These are phyloP conservation scores for Bacillus rossius DNA, from an alignment of 1,140 invertebrate species.

Conservation along the genomic window DNA sequence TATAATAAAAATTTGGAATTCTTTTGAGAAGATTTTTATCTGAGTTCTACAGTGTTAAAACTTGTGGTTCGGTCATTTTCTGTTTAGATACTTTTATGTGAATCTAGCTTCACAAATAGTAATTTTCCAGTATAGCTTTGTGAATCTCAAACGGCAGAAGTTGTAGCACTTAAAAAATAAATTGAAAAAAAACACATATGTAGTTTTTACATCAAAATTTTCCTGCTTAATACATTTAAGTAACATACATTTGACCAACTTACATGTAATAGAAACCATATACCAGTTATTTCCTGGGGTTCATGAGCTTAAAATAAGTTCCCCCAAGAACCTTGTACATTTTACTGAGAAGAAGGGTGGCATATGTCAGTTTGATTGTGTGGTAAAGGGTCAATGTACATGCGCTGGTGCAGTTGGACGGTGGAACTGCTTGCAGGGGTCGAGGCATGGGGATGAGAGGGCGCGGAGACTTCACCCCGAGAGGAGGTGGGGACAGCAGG, in stretches of 20 bases:
- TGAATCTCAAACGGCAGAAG: too few relatives aligned
- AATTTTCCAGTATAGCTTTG: too few relatives aligned
- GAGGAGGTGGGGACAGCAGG: background rate
- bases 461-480: background rate
- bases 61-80: too few relatives aligned
- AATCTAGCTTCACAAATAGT: too few relatives aligned
- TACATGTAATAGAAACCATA: background rate
- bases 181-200: too few relatives aligned
- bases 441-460: constrained; percentile 11
- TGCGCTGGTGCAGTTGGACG: background rate
- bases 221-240: too few relatives aligned
- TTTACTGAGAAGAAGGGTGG: background rate
- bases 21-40: too few relatives aligned
- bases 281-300: background rate
- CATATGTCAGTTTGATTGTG: background rate
- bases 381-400: background rate
- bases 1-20: too few relatives aligned
- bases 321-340: background rate
- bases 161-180: too few relatives aligned
- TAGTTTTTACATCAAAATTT: too few relatives aligned
- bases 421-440: background rate
- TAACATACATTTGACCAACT: background rate
- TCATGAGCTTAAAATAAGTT: background rate
- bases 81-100: too few relatives aligned
- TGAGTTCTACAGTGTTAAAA: too few relatives aligned